Evolutionary conservation across 2,888 invertebrate species (phyloP), one percentile per base, ranked within the genome.

Genomic region (Prosopocoilus inquinatus): DNA sequence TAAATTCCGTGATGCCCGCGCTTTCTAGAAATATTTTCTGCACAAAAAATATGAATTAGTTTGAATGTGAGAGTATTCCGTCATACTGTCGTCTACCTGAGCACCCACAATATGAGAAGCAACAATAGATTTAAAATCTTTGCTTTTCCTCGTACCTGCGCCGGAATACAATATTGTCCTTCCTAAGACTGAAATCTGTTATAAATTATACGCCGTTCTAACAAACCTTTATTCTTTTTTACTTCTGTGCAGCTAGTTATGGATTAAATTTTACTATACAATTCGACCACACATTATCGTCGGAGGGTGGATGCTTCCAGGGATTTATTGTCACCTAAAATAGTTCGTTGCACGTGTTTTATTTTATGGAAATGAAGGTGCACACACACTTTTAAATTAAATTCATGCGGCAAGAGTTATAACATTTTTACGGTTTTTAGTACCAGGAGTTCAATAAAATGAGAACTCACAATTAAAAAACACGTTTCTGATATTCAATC

Each of bases 101-200:
- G 70, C 74, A 72, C 73, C 74, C 71, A 75, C 74, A 73, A 73
- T 73, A 67, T 69, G 58, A 58, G 66, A 59, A 65, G 67, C 68
- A 73, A 74, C 74, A 74, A 74, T 70, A 72, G 72, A 72, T 67
- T 67, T 65, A 67, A 72, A 74, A 74, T 74, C 73, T 71, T 64
- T 68, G 72, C 69, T 70, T 73, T 74, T 74, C 70, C 71, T 64
- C 68, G 70, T 74, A 74, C 74, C 73, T 73, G 72, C 67, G 63
- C 68, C 67, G 70, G 69, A 71, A 72, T 69, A 66, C 68, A 71
- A 69, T 72, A 71, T 71, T 70, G 70, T 71, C 69, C 68, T 65
- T 54, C 35, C 59, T 60, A 64, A 63, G 63, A 66, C 68, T 59
- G 62, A 68, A 66, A 71, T 69, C 69, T 71, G 70, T 73, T 71